phyloP scores from a whole-genome alignment of 1,140 invertebrate genomes.

The Dryas iulia region DNA sequence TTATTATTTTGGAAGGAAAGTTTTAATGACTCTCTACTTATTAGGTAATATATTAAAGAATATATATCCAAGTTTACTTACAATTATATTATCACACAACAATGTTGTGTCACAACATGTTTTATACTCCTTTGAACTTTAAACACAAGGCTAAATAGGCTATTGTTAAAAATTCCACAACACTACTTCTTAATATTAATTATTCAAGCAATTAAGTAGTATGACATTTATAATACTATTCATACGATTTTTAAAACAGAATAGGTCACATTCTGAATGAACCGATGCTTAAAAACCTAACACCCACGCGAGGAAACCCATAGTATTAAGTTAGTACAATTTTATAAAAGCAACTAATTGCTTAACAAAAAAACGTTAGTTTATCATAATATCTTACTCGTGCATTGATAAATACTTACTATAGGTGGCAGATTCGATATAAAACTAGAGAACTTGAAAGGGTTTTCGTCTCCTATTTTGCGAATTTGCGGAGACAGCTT shows the following conservation, averaged over 20 bases:
- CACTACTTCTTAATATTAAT: neutral
- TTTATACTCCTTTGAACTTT: slow-evolving; percentile 4
- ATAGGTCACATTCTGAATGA: slow-evolving; percentile 18
- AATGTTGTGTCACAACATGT: neutral
- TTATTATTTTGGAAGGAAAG: neutral
- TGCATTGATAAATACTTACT: slow-evolving; percentile 54
- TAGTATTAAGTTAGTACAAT: slow-evolving; percentile 12
- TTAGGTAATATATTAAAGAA: neutral
- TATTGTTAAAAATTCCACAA: slow-evolving; percentile 1
- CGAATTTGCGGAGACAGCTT: slow-evolving; percentile 70
- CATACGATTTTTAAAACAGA: neutral
- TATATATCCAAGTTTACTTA: neutral
- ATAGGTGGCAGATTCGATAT: slow-evolving; percentile 79
- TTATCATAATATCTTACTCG: neutral
- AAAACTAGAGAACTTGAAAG: slow-evolving; percentile 79
- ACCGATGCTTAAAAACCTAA: slow-evolving; percentile 8
- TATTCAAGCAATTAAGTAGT: neutral
- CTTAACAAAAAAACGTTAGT: neutral
- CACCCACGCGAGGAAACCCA: slow-evolving; percentile 37
- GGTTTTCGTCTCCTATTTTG: slow-evolving; percentile 81
- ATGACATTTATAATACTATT: neutral
- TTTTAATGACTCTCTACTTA: neutral
- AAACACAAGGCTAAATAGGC: slow-evolving; percentile 4
- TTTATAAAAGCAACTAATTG: slow-evolving; percentile 2
- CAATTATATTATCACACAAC: neutral